phyloP scores from a whole-genome alignment of 30 jellyfish, hydroid and myxozoan genomes.

The Nemopilema nomurai region DNA sequence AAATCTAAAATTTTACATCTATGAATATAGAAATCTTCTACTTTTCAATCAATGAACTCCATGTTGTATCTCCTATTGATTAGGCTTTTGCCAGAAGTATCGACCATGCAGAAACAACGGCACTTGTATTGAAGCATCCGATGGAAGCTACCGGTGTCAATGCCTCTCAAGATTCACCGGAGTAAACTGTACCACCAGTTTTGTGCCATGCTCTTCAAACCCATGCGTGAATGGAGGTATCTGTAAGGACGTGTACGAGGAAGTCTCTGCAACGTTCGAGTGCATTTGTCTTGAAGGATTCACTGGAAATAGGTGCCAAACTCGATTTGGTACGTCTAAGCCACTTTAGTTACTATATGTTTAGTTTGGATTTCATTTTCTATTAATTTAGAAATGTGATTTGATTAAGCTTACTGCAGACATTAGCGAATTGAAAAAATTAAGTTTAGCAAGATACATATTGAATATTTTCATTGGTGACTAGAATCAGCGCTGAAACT shows the following conservation, averaged over 20 bases:
- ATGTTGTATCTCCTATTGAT: background rate
- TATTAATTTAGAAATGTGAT: too few species aligned
- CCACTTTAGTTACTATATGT: too few species aligned
- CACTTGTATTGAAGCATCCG: constrained; percentile 5
- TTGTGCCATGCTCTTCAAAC: constrained; percentile 7
- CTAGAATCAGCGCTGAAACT: too few species aligned
- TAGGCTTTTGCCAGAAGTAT: constrained; percentile 10
- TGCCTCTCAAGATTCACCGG: constrained; percentile 16
- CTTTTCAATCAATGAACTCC: too few species aligned
- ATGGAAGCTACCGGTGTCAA: background rate
- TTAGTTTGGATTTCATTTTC: too few species aligned
- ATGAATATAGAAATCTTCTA: too few species aligned
- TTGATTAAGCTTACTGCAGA: too few species aligned
- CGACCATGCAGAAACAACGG: constrained; percentile 29
- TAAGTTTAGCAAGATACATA: too few species aligned
- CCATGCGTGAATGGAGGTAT: constrained; percentile 22
- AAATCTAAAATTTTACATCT: too few species aligned
- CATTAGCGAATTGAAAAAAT: too few species aligned
- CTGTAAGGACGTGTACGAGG: constrained; percentile 6
- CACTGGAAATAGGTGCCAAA: constrained; percentile 12
- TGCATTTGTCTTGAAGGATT: constrained; percentile 18
- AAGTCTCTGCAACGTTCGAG: background rate
- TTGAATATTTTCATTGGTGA: too few species aligned
- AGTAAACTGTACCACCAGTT: background rate
- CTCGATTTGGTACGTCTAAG: constrained; percentile 18